A percentile compares a stretch with the other conserved stretches of the same genome.
These are phyloP conservation scores for Dunckerocampus dactyliophorus DNA, from an alignment of 2,113 vertebrate genomes.

Conservation along the genomic window DNA sequence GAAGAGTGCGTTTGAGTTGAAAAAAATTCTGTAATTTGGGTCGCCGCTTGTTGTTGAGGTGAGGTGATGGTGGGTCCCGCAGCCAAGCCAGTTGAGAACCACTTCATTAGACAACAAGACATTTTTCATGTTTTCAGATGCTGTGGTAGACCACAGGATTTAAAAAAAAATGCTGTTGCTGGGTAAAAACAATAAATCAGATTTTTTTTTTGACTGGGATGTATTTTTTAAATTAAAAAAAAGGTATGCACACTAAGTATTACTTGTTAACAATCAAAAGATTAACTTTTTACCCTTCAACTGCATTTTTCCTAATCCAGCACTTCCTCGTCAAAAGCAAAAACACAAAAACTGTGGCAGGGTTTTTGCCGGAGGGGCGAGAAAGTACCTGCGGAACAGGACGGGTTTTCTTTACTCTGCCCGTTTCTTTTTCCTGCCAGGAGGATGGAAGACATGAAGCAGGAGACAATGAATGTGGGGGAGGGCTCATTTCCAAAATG, in stretches of 20 bases:
- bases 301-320: slow-evolving; percentile 14
- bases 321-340: neutral
- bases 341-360: slow-evolving; percentile 16
- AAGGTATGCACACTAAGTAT: too few relatives aligned
- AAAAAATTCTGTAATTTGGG: too few relatives aligned
- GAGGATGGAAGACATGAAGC: slow-evolving; percentile 53
- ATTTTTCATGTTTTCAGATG: slow-evolving; percentile 1
- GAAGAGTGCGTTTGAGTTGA: too few relatives aligned
- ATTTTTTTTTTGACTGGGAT: neutral
- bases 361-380: slow-evolving; percentile 18
- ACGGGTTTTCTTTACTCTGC: slow-evolving; percentile 80
- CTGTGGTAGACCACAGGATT: slow-evolving; percentile 6
- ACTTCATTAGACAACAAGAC: neutral
- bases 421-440: slow-evolving; percentile 88
- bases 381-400: slow-evolving; percentile 86
- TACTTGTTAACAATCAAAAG: neutral
- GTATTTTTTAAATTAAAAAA: neutral
- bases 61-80: too few relatives aligned
- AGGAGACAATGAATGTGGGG: slow-evolving; percentile 59
- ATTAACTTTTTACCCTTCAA: slow-evolving; percentile 18
- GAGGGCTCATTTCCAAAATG: slow-evolving; percentile 32
- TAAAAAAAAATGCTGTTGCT: slow-evolving; percentile 3
- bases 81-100: too few relatives aligned
- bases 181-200: slow-evolving; percentile 27
- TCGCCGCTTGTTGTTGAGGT: too few relatives aligned